phyloP scores from a whole-genome alignment of 2,797 vertebrate genomes.

The Saxicola maurus region DNA sequence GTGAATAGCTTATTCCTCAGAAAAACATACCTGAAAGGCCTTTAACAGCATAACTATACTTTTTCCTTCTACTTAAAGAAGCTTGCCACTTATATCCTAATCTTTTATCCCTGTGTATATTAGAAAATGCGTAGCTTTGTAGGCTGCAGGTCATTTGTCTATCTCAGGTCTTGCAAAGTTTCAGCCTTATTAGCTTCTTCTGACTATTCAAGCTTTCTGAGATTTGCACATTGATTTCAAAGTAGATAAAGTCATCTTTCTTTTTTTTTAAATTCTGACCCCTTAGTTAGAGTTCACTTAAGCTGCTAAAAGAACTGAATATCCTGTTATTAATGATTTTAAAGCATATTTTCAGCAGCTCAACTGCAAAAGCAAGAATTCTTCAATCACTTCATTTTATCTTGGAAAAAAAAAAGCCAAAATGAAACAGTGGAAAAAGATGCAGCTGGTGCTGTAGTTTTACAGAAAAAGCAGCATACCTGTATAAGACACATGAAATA shows the following conservation, averaged over 20 bases:
- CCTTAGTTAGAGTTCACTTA: background rate
- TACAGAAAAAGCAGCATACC: background rate
- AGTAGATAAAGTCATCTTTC: background rate
- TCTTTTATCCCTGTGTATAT: background rate
- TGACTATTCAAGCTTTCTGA: background rate
- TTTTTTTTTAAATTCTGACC: background rate
- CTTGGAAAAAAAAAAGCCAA: background rate
- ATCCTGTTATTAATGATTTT: background rate
- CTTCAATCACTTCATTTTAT: background rate
- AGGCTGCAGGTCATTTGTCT: background rate
- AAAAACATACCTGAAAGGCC: background rate
- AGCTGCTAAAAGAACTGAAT: background rate
- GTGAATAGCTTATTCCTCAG: background rate
- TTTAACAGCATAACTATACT: background rate
- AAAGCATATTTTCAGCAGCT: background rate
- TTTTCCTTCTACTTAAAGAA: background rate
- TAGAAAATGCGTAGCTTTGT: background rate
- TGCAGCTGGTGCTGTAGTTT: background rate
- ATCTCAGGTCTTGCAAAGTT: background rate
- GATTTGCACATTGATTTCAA: background rate
- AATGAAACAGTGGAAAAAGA: background rate
- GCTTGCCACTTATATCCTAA: background rate
- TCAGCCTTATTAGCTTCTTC: background rate
- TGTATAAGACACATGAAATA: background rate
- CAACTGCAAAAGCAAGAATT: background rate